These are phyloP conservation scores for Spicauda simplicius DNA, from an alignment of 2,888 invertebrate genomes.

Conservation along the genomic window DNA sequence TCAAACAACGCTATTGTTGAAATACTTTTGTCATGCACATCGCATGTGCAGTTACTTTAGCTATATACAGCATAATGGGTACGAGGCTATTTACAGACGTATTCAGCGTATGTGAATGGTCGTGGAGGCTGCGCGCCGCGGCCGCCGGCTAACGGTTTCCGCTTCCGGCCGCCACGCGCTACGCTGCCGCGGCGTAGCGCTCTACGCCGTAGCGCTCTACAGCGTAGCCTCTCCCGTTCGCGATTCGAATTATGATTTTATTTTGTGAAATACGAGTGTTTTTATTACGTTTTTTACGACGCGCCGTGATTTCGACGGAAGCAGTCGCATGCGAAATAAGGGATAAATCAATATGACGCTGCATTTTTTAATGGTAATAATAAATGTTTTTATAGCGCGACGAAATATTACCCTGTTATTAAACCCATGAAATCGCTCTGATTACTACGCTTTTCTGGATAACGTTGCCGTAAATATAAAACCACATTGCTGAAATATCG, in stretches of 20 bases:
- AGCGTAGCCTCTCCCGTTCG: slow-evolving; percentile 43
- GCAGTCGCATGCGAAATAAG: slow-evolving; percentile 28
- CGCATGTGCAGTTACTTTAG: slow-evolving; percentile 9
- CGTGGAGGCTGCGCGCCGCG: slow-evolving; percentile 38
- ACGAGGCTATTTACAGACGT: slow-evolving; percentile 24
- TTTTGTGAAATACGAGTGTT: slow-evolving; percentile 53
- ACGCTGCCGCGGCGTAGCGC: slow-evolving; percentile 35
- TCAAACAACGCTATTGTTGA: slow-evolving; percentile 16
- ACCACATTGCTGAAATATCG: slow-evolving; percentile 24
- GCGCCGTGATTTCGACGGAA: slow-evolving; percentile 22
- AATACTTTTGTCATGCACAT: slow-evolving; percentile 7
- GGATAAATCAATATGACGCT: slow-evolving; percentile 40
- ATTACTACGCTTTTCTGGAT: slow-evolving; percentile 27
- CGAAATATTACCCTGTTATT: slow-evolving; percentile 45
- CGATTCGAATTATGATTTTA: slow-evolving; percentile 49
- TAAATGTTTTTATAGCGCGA: slow-evolving; percentile 53
- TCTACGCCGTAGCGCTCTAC: slow-evolving; percentile 43
- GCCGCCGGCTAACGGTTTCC: slow-evolving; percentile 70
- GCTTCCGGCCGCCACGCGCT: slow-evolving; percentile 59
- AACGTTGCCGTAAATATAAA: slow-evolving; percentile 20
- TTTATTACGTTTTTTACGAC: slow-evolving; percentile 36
- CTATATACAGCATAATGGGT: slow-evolving; percentile 14
- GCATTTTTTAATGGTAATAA: slow-evolving; percentile 41
- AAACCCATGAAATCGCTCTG: slow-evolving; percentile 28
- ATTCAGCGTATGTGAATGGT: slow-evolving; percentile 29